These are phyloP conservation scores for Microtus richardsoni DNA, from an alignment of 2,113 vertebrate genomes.

Conservation along the genomic window DNA sequence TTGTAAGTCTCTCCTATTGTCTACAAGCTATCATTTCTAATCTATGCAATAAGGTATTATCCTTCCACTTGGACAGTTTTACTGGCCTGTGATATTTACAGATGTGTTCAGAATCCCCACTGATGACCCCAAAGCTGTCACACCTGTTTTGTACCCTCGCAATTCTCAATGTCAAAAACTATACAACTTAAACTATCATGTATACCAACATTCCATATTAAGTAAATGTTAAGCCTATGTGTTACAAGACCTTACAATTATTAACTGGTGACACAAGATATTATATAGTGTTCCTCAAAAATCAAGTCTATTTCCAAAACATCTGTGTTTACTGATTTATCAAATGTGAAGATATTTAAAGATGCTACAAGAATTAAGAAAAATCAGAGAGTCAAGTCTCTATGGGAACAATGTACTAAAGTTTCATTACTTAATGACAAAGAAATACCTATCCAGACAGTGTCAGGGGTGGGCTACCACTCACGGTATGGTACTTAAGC, in stretches of 20 bases:
- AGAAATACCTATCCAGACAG: neutral
- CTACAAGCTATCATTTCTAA: neutral
- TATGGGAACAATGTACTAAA: neutral
- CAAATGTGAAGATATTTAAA: neutral
- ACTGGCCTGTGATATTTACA: neutral
- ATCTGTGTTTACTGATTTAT: neutral
- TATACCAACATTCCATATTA: neutral
- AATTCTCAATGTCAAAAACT: neutral
- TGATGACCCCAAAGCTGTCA: neutral
- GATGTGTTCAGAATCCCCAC: no score
- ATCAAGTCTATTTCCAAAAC: neutral
- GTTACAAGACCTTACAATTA: neutral
- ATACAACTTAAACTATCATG: neutral
- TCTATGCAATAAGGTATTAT: neutral
- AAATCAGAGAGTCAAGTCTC: neutral
- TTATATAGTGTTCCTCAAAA: no score
- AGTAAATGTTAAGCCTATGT: neutral
- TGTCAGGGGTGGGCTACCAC: neutral
- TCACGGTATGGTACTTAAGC: neutral
- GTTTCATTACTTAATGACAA: neutral
- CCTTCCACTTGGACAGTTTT: neutral
- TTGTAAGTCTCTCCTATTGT: neutral
- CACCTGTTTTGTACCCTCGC: neutral
- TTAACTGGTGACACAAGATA: neutral
- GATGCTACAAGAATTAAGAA: neutral